Evolutionary conservation across 2,113 vertebrate genomes (phyloP), one percentile per base, ranked within the genome.

Genomic region (Rhabdomys dilectus): DNA sequence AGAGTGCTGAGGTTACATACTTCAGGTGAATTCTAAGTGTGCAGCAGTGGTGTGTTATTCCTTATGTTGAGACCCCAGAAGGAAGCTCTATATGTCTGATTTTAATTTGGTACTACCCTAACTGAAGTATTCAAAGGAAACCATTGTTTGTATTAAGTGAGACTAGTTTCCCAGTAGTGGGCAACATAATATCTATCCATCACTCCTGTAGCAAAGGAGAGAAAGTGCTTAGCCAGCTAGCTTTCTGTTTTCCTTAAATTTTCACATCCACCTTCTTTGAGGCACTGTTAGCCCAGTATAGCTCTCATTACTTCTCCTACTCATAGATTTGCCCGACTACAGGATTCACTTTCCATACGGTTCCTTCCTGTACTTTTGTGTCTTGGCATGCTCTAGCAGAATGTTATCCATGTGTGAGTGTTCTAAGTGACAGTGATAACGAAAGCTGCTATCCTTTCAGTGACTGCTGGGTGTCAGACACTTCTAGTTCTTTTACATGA

Each of bases 1-100:
- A 26, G 60, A 89, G 68, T 1, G 86, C 21, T 82, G 17, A 5
- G 68, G 53, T 81, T 56, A 85, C 0, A 82, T 1, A 91, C 16
- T 75, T 87, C 78, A 81, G 19, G 76, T 73, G 77, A 91, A 19
- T 84, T 89, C 73, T 84, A 87, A 68, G 21, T 84, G 29, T 89
- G 31, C 29, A 94, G 77, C 64, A 53, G 36, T 95, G 72, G 6
- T 62, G 17, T 84, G 7, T 60, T 24, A 64, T 89, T 60, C 42
- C 11, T 82, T 68, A 70, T n/a, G 19, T 34, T 91, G 82, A 56
- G 9, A n/a, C 39, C 77, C n/a, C 39, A 56, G 66, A 96, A 62
- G 17, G 21, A 68, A 68, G 22, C 5, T 84, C 34, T 91, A 24
- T n/a, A 26, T 81, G 89, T 91, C 81, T 94, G 19, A 29, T 88